These are phyloP conservation scores for Litoditis marina DNA, from an alignment of 2,888 invertebrate genomes.

Conservation along the genomic window DNA sequence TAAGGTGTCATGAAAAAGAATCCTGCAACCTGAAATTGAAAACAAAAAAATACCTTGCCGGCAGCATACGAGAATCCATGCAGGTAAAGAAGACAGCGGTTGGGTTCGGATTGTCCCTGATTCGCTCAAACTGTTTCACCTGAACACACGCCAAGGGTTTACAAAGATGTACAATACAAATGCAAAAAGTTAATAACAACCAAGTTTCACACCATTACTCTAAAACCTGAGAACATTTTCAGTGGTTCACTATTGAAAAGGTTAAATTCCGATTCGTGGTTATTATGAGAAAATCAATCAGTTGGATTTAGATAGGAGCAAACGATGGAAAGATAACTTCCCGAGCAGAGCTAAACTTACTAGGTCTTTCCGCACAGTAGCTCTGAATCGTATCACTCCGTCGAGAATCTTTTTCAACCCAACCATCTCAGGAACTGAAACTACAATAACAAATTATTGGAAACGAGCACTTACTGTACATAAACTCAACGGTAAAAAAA, in stretches of 20 bases:
- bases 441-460: constrained; percentile 3
- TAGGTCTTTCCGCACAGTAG: constrained; percentile 54
- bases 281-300: too few relatives aligned
- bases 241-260: too few relatives aligned
- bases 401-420: constrained; percentile 53
- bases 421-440: constrained; percentile 23
- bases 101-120: constrained; percentile 87
- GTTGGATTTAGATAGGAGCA: too few relatives aligned
- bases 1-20: too few relatives aligned
- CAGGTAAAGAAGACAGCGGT: constrained; percentile 95
- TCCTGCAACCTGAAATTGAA: too few relatives aligned
- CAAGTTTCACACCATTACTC: too few relatives aligned
- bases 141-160: too few relatives aligned
- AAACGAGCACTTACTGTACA: background rate
- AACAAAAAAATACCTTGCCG: constrained; percentile 74
- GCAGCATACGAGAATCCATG: constrained; percentile 96
- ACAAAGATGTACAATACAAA: background rate
- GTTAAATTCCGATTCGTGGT: too few relatives aligned
- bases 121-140: constrained; percentile 82
- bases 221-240: background rate
- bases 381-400: constrained; percentile 55
- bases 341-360: constrained; percentile 23
- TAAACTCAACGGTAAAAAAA: too few relatives aligned
- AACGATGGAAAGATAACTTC: too few relatives aligned
- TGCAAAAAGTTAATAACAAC: background rate